phyloP scores from a whole-genome alignment of 2,797 vertebrate species.

The Gallinago stenura region DNA sequence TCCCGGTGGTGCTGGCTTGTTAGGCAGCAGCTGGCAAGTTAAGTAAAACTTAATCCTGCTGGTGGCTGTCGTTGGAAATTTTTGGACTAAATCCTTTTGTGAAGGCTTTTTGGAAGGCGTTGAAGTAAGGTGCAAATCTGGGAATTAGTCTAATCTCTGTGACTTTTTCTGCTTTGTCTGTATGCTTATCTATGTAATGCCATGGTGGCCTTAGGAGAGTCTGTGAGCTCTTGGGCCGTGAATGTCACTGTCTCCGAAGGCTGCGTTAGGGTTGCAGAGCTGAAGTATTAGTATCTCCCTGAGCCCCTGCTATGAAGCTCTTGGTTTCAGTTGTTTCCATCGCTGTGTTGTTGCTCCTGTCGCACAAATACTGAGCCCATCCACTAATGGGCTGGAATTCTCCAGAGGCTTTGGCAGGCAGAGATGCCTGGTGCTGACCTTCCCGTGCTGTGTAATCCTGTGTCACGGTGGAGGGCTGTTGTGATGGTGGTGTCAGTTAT shows the following conservation, averaged over 20 bases:
- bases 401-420: background rate
- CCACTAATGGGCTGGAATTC: background rate
- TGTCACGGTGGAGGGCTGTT: background rate
- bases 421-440: conserved; percentile 5
- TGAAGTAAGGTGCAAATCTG: conserved; percentile 26
- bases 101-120: background rate
- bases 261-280: background rate
- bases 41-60: conserved; percentile 24
- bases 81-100: conserved; percentile 41
- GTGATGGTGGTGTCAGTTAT: background rate
- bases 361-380: background rate
- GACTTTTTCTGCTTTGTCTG: conserved; percentile 16
- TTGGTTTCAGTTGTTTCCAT: conserved; percentile 18
- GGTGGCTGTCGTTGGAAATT: background rate
- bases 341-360: background rate
- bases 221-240: background rate
- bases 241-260: background rate
- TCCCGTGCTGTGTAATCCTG: background rate
- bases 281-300: background rate
- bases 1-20: background rate
- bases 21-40: conserved; percentile 45
- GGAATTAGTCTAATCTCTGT: conserved; percentile 33
- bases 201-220: background rate
- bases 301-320: background rate
- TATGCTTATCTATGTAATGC: conserved; percentile 24